A percentile compares a stretch with the other conserved stretches of the same genome.
These are phyloP conservation scores for Parnassius glacialis DNA, from an alignment of 2,888 invertebrate species.

Conservation along the genomic window DNA sequence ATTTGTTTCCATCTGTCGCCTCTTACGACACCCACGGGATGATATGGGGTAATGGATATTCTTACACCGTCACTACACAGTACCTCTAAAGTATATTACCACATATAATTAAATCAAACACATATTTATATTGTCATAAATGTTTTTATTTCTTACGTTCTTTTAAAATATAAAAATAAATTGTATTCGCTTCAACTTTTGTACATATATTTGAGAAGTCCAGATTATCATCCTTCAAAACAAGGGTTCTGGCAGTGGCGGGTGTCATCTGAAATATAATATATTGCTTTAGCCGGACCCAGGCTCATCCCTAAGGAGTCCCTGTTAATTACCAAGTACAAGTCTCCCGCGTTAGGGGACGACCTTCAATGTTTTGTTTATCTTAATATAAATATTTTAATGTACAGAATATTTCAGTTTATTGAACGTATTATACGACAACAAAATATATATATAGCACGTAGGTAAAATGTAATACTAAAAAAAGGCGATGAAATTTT, in stretches of 20 bases:
- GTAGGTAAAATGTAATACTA: too few relatives aligned
- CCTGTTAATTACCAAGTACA: slow-evolving; percentile 84
- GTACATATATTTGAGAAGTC: slow-evolving; percentile 45
- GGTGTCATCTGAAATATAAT: slow-evolving; percentile 78
- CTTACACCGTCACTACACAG: too few relatives aligned
- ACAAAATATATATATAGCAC: too few relatives aligned
- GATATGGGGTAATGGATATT: too few relatives aligned
- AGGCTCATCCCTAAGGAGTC: slow-evolving; percentile 71
- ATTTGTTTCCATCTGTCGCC: too few relatives aligned
- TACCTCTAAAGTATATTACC: too few relatives aligned
- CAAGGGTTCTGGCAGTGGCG: slow-evolving; percentile 50
- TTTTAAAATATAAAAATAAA: not conserved
- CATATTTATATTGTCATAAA: not conserved
- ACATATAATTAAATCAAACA: too few relatives aligned
- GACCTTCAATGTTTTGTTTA: slow-evolving; percentile 65
- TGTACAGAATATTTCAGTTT: not conserved
- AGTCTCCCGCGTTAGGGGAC: slow-evolving; percentile 62
- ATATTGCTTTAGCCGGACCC: slow-evolving; percentile 72
- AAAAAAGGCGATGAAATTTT: too few relatives aligned
- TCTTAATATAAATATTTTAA: slow-evolving; percentile 40
- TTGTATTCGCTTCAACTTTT: slow-evolving; percentile 4
- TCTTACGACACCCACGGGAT: too few relatives aligned
- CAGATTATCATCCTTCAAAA: slow-evolving; percentile 71
- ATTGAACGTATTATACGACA: too few relatives aligned
- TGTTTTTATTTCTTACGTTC: not conserved